Evolutionary conservation across 2,888 invertebrate genomes (phyloP), one percentile per base, ranked within the genome.

Genomic region (Andrena camellia): DNA sequence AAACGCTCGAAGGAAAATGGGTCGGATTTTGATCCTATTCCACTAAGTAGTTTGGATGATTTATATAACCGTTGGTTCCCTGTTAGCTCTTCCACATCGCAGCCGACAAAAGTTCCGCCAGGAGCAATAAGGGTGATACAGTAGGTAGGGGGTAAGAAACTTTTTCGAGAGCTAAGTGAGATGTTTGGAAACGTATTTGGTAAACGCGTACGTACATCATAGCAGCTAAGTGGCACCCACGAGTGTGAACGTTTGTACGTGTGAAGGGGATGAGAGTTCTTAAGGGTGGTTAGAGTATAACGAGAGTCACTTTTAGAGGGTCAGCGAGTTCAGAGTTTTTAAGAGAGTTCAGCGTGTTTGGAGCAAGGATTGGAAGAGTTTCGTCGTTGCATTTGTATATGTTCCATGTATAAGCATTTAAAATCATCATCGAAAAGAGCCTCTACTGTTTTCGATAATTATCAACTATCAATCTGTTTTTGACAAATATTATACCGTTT

Each of bases 251-350:
- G 60, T 26, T 13, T 42, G 42, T 59, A 31, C 31, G 60, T 33
- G 31, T 84, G 48, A 35, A 8, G 69, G n/a, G 35, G 69, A 26
- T 33, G 35, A 48, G 62, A 35, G 54, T 66, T 54, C 62, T 48
- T 29, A 69, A 67, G 31, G 52, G 66, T 17, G 35, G 52, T 5
- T 57, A n/a, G 26, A 69, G 57, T 20, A 31, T 48, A 62, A 29
- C 48, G 50, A 50, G 71, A 69, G 33, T 69, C 69, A 69, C 26
- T 59, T 59, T 69, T 69, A 26, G 26, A 69, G 57, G 57, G 68
- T 69, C 68, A 35, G 69, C 57, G 42, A 35, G 26, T 69, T 42
- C 57, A 69, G 59, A 69, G 52, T 33, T 68, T 52, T 54, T 17
- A 29, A 17, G 50, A 31, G 42, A 69, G 42, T 23, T 31, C 48